Evolutionary conservation across 2,113 vertebrate genomes (phyloP).

Genomic region (Hystrix cristata): DNA sequence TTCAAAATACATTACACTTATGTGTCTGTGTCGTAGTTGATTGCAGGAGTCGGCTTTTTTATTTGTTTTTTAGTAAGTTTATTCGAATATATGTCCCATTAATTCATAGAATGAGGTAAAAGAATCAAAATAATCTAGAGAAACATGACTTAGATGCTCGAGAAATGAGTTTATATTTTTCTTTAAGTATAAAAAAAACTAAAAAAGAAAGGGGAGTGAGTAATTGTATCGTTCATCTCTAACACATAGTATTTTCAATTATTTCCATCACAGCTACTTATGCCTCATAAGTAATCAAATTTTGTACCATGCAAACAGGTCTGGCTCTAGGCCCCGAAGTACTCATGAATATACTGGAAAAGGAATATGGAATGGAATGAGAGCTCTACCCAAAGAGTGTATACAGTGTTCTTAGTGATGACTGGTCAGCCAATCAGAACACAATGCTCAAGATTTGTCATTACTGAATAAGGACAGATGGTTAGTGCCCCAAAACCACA

Average conservation of each 20-base stretch:
- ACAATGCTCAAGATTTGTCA: not conserved
- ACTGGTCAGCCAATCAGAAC: not conserved
- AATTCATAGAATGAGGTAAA: not conserved
- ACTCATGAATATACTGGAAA: not conserved
- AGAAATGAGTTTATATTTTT: slow-evolving; percentile 60
- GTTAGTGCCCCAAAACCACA: not conserved
- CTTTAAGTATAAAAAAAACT: not conserved
- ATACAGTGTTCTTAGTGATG: not conserved
- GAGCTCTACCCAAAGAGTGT: not conserved
- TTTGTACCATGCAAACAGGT: not conserved
- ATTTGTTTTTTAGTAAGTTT: not conserved
- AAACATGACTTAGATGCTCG: slow-evolving; percentile 9
- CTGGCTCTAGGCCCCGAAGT: not conserved
- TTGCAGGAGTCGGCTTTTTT: not conserved
- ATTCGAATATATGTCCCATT: slow-evolving; percentile 3
- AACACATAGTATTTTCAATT: not conserved
- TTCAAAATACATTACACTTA: slow-evolving; percentile 18
- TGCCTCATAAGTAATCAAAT: not conserved
- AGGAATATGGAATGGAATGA: not conserved
- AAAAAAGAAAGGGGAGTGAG: not conserved
- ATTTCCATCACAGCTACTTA: not conserved
- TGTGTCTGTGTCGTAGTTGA: not conserved
- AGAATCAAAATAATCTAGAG: slow-evolving; percentile 21
- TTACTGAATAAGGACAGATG: not conserved
- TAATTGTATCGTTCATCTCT: not conserved